phyloP scores from a whole-genome alignment of 2,113 vertebrate genomes.

The Syngnathus floridae region DNA sequence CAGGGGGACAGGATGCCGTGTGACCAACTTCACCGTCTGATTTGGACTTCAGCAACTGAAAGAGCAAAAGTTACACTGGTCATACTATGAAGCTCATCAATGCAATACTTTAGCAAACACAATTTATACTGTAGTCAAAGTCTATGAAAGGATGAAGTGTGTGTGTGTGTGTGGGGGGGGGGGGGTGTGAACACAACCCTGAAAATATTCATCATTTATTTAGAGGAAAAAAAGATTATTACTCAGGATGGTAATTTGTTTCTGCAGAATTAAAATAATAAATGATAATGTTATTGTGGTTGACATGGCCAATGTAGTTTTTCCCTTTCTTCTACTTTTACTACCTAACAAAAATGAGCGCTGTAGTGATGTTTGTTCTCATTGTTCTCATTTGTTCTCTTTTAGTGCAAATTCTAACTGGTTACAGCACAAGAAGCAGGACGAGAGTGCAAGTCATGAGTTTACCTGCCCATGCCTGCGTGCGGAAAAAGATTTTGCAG shows the following conservation, averaged over 20 bases:
- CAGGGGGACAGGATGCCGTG: slow-evolving; percentile 52
- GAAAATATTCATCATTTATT: too few relatives aligned
- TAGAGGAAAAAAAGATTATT: too few relatives aligned
- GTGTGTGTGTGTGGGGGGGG: neutral
- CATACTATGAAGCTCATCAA: neutral
- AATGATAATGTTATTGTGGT: neutral
- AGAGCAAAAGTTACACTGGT: neutral
- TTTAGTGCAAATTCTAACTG: neutral
- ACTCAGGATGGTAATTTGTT: neutral
- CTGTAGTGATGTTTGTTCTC: neutral
- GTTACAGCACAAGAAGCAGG: slow-evolving; percentile 2
- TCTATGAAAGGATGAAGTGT: neutral
- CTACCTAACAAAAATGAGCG: neutral
- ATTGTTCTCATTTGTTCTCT: neutral
- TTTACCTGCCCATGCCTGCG: slow-evolving; percentile 86
- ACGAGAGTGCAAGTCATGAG: slow-evolving; percentile 5
- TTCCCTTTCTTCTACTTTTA: neutral
- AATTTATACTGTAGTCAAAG: neutral
- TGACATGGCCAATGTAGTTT: neutral
- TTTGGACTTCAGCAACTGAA: slow-evolving; percentile 80
- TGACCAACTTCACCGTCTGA: slow-evolving; percentile 68
- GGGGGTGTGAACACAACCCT: too few relatives aligned
- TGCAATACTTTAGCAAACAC: neutral
- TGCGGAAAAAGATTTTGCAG: slow-evolving; percentile 81
- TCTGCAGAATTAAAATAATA: neutral